These are phyloP conservation scores for Batillaria attramentaria DNA, from an alignment of 1,140 invertebrate species.

Conservation along the genomic window DNA sequence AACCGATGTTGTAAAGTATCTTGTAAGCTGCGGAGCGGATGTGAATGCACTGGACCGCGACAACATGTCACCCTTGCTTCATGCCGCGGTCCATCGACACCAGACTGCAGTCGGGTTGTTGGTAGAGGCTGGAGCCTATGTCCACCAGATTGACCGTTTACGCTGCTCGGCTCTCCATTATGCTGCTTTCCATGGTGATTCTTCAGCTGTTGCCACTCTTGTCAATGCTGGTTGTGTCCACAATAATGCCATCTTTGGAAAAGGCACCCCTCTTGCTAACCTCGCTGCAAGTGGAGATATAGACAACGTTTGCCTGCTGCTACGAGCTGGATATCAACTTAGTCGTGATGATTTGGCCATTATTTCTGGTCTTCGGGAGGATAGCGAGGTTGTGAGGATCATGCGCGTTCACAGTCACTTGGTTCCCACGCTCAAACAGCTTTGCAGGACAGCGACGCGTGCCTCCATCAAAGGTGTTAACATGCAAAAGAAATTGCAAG, in stretches of 20 bases:
- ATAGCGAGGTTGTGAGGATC: neutral
- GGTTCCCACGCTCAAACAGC: slow-evolving; percentile 15
- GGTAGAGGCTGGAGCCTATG: slow-evolving; percentile 52
- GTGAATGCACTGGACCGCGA: slow-evolving; percentile 59
- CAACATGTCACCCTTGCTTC: slow-evolving; percentile 57
- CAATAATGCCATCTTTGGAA: slow-evolving; percentile 55
- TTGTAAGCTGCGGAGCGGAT: slow-evolving; percentile 43
- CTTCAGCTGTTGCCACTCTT: slow-evolving; percentile 37
- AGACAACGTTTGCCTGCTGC: slow-evolving; percentile 38
- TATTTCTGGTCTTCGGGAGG: neutral
- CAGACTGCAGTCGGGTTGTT: slow-evolving; percentile 44
- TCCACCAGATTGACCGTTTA: slow-evolving; percentile 48
- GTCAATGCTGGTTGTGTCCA: slow-evolving; percentile 54
- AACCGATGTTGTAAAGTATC: slow-evolving; percentile 37
- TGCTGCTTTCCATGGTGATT: slow-evolving; percentile 49
- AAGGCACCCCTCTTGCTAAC: slow-evolving; percentile 57
- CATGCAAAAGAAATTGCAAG: slow-evolving; percentile 13
- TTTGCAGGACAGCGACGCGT: slow-evolving; percentile 28
- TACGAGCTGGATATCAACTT: slow-evolving; percentile 53
- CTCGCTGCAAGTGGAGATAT: slow-evolving; percentile 47
- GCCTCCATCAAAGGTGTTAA: slow-evolving; percentile 4
- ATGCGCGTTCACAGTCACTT: neutral
- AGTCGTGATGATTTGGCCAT: slow-evolving; percentile 35
- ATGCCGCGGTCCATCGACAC: slow-evolving; percentile 49
- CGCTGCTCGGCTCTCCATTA: slow-evolving; percentile 62